A percentile compares a stretch with the other conserved stretches of the same genome.
phyloP scores from a whole-genome alignment of 2,113 vertebrate species.

The Meriones unguiculatus region DNA sequence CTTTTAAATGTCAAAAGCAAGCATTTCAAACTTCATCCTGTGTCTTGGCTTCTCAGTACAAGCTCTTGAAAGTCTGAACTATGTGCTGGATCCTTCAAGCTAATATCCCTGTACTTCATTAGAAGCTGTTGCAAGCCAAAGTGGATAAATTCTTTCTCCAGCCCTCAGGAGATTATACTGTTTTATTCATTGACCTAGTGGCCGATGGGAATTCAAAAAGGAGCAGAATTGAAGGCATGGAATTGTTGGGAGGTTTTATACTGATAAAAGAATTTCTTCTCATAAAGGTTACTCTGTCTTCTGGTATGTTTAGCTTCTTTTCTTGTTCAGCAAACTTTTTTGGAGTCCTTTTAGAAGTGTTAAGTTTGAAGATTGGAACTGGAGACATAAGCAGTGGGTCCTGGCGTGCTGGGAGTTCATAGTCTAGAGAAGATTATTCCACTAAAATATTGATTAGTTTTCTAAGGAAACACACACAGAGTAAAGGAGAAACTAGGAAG shows the following conservation, averaged over 20 bases:
- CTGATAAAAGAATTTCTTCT: slow-evolving; percentile 45
- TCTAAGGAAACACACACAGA: slow-evolving; percentile 35
- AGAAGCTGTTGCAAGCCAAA: slow-evolving; percentile 1
- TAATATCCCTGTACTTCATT: neutral
- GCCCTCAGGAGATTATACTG: neutral
- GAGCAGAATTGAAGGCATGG: slow-evolving; percentile 5
- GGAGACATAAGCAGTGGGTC: neutral
- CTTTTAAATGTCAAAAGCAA: slow-evolving; percentile 54
- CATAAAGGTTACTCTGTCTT: slow-evolving; percentile 27
- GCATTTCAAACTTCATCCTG: slow-evolving; percentile 39
- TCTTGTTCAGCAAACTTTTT: slow-evolving; percentile 25
- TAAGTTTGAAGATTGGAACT: slow-evolving; percentile 42
- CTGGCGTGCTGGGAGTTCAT: slow-evolving; percentile 23
- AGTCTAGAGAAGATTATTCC: slow-evolving; percentile 17
- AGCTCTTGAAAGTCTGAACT: slow-evolving; percentile 44
- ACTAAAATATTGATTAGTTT: slow-evolving; percentile 17
- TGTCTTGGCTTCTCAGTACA: slow-evolving; percentile 49
- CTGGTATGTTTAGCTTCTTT: slow-evolving; percentile 9
- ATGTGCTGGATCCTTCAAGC: slow-evolving; percentile 11
- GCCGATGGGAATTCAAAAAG: slow-evolving; percentile 2
- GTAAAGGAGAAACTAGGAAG: neutral
- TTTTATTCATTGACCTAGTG: neutral
- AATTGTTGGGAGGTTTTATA: neutral
- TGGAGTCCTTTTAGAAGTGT: slow-evolving; percentile 8
- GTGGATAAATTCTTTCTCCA: slow-evolving; percentile 40